Base-by-base conservation (phyloP, 2,113 vertebrate species). In the Candoia aspera region DNA sequence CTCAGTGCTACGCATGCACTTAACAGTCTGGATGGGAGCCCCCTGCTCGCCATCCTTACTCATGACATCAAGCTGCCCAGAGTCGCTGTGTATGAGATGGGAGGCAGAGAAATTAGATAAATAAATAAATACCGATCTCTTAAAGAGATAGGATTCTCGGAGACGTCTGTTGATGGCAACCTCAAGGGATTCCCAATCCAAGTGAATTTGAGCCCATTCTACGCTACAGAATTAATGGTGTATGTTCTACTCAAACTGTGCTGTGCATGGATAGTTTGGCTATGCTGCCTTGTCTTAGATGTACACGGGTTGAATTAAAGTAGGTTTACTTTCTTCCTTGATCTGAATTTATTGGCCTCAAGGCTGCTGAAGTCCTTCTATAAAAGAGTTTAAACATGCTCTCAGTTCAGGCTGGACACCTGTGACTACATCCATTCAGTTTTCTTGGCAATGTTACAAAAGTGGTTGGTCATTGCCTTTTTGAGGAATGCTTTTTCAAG, bases 121-220 rank as follows among this genome's bases (percentile, higher is more conserved):
- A n/a, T n/a, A n/a, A n/a, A n/a, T n/a, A n/a, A n/a, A n/a, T n/a
- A n/a, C n/a, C n/a, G 37, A 62, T 26, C 84, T n/a, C 29, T 58
- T 42, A 89, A 85, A 55, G 79, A 85, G 91, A 89, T 64, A 55
- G 62, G 8, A n/a, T 88, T 55, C 54, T 90, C 33, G n/a, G 88
- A 60, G 59, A 60, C 57, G 54, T 62, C 33, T 29, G 24, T n/a
- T 85, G 68, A 91, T 64, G 86, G 59, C 58, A 64, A 64, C 15
- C 91, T 90, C 85, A 88, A 64, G 46, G n/a, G 89, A 90, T 84
- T 88, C 26, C 85, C 86, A 42, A 3, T 58, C 73, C 89, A 33
- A 88, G 9, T 90, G 64, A 90, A 90, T 88, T 62, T 64, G 23
- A n/a, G 49, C 46, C 86, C 90, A 59, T 60, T 49, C 68, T 12